phyloP scores from a whole-genome alignment of 2,888 invertebrate species.

The Ophion ellenae region DNA sequence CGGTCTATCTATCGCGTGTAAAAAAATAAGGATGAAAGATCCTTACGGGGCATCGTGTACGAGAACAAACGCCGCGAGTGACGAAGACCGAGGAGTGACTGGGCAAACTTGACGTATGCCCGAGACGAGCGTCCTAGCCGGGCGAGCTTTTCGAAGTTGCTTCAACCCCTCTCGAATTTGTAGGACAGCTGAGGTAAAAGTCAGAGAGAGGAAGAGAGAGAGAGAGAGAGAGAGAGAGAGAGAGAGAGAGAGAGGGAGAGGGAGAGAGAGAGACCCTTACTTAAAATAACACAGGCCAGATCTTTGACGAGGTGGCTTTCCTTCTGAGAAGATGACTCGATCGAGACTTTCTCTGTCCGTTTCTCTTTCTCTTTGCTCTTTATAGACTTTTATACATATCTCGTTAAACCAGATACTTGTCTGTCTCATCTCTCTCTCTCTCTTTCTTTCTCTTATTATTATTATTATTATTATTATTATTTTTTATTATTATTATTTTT shows the following conservation, averaged over 20 bases:
- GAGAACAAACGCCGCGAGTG: too few species aligned
- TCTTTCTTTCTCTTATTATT: neutral
- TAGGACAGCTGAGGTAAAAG: too few species aligned
- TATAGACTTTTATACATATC: slow-evolving; percentile 50
- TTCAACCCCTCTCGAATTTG: slow-evolving; percentile 69
- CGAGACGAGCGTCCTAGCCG: slow-evolving; percentile 59
- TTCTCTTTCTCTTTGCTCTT: slow-evolving; percentile 63
- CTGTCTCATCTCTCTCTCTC: neutral
- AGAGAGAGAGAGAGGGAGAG: slow-evolving; percentile 39
- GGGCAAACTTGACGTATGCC: slow-evolving; percentile 72
- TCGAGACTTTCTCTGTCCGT: slow-evolving; percentile 74
- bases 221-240: slow-evolving; percentile 56
- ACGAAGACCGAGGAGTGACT: slow-evolving; percentile 70
- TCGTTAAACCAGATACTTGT: neutral
- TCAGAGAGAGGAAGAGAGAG: slow-evolving; percentile 27
- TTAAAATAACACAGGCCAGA: slow-evolving; percentile 79
- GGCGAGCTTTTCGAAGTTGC: slow-evolving; percentile 69
- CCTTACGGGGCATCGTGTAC: too few species aligned
- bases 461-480: too few species aligned
- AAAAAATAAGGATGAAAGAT: slow-evolving; percentile 53
- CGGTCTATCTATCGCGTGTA: neutral
- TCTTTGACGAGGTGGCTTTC: slow-evolving; percentile 74
- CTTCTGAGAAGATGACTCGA: slow-evolving; percentile 81
- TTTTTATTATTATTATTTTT: too few species aligned
- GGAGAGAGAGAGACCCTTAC: slow-evolving; percentile 68